Evolutionary conservation across 2,888 invertebrate species (phyloP), one percentile per base, ranked within the genome.

Genomic region (Boloria euphrosyne): DNA sequence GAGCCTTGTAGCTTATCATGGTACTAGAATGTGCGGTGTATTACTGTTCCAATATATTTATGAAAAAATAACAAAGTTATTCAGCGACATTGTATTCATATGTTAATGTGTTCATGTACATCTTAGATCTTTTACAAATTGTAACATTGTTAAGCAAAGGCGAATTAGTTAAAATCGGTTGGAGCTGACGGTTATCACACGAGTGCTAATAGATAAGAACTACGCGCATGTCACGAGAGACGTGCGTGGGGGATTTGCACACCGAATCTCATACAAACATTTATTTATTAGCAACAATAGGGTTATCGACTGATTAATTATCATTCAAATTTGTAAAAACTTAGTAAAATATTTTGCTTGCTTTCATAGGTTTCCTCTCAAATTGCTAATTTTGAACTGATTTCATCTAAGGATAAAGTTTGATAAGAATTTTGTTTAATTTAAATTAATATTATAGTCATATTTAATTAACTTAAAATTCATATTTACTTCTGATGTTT

Each of bases 171-270:
- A 44, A 70, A 83, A 80, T 86, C 77, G 82, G 84, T 83, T 81
- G 62, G 62, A 82, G 78, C 85, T 75, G 78, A 78, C 71, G 69
- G 76, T 90, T 90, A 90, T 90, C 89, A 76, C 73, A 71, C 72
- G 73, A 78, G 75, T 79, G 86, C 78, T 87, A 88, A 88, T 83
- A 82, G 90, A 89, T 90, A 89, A 88, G 79, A 77, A 77, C 69
- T 71, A 74, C 78, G 75, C 75, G 75, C 76, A 66, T 68, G 76
- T 83, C 89, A 89, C 87, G 89, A 81, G 74, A 78, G 68, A 70
- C 76, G 69, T 72, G 82, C 87, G 87, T 89, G 88, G 72, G 73
- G 76, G 79, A 81, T 82, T 82, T 78, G 75, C 69, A 60, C 71
- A 52, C 62, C 43, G 57, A 57, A 55, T 66, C 58, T 66, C 50